These are phyloP conservation scores for Pseudochaenichthys georgianus DNA, from an alignment of 2,797 vertebrate genomes.

Conservation along the genomic window DNA sequence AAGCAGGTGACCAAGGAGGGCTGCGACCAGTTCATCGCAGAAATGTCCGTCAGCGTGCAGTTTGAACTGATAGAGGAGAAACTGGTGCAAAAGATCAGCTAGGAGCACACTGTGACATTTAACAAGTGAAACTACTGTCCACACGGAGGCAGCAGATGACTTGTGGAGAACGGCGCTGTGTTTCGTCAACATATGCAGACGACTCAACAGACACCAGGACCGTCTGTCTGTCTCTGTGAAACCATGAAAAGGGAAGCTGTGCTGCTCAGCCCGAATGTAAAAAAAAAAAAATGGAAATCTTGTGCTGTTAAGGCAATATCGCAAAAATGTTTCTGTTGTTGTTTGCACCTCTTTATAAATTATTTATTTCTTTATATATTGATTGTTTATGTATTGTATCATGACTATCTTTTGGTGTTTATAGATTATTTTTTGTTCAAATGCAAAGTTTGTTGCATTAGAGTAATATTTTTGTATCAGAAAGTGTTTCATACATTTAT, in stretches of 20 bases:
- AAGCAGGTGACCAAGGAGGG: slow-evolving; percentile 96
- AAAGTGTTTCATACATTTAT: slow-evolving; percentile 85
- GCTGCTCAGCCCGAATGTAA: slow-evolving; percentile 71
- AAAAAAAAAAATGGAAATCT: slow-evolving; percentile 36
- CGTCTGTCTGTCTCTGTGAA: slow-evolving; percentile 20
- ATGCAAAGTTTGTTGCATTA: slow-evolving; percentile 89
- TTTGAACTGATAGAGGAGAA: slow-evolving; percentile 96
- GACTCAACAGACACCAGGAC: slow-evolving; percentile 19
- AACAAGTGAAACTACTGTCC: slow-evolving; percentile 49
- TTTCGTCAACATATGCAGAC: slow-evolving; percentile 18
- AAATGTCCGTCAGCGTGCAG: slow-evolving; percentile 97
- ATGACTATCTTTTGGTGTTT: slow-evolving; percentile 82
- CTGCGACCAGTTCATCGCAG: slow-evolving; percentile 95
- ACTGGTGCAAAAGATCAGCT: slow-evolving; percentile 95
- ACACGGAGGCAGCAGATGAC: slow-evolving; percentile 74
- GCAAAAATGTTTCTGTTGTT: slow-evolving; percentile 82
- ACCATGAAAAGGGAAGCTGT: slow-evolving; percentile 46
- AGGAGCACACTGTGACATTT: slow-evolving; percentile 66
- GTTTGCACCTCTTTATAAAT: slow-evolving; percentile 75
- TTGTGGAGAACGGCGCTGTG: neutral
- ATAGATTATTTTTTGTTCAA: slow-evolving; percentile 87
- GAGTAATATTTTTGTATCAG: slow-evolving; percentile 99
- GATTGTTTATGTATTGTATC: slow-evolving; percentile 64
- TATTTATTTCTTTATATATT: slow-evolving; percentile 78
- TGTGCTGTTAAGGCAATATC: slow-evolving; percentile 55